phyloP scores from a whole-genome alignment of 2,113 vertebrate genomes.

The Porphyrio hochstetteri region DNA sequence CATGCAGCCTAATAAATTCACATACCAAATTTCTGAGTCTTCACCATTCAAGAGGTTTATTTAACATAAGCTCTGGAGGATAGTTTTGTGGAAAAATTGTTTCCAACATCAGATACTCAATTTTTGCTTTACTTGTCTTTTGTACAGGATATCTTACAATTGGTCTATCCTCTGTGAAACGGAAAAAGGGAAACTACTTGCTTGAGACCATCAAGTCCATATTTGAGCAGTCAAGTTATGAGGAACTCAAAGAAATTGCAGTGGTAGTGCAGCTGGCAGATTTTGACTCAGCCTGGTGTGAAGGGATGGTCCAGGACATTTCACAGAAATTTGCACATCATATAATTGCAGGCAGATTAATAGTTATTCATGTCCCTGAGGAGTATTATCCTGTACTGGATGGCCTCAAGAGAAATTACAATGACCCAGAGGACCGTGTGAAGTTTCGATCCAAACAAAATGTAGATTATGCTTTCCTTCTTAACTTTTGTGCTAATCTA shows the following conservation, averaged over 20 bases:
- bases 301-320: slow-evolving; percentile 91
- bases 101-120: not conserved
- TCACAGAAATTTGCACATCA: slow-evolving; percentile 96
- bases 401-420: slow-evolving; percentile 97
- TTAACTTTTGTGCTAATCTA: slow-evolving; percentile 97
- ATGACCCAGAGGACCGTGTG: slow-evolving; percentile 94
- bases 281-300: slow-evolving; percentile 92
- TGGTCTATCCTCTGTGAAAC: slow-evolving; percentile 93
- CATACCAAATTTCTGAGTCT: not conserved
- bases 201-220: slow-evolving; percentile 95
- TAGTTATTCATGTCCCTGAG: slow-evolving; percentile 94
- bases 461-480: slow-evolving; percentile 88
- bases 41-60: not conserved
- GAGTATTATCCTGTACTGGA: slow-evolving; percentile 92
- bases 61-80: not conserved
- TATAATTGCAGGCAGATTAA: slow-evolving; percentile 92
- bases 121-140: slow-evolving; percentile 45
- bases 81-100: not conserved
- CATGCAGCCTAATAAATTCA: not conserved
- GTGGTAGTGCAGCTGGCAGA: slow-evolving; percentile 95
- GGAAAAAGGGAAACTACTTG: slow-evolving; percentile 94
- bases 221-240: slow-evolving; percentile 98
- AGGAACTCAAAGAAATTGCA: slow-evolving; percentile 94
- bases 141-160: slow-evolving; percentile 92
- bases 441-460: slow-evolving; percentile 98